Base-by-base conservation (phyloP, 2,797 vertebrate species). In the Amazona finschi region DNA sequence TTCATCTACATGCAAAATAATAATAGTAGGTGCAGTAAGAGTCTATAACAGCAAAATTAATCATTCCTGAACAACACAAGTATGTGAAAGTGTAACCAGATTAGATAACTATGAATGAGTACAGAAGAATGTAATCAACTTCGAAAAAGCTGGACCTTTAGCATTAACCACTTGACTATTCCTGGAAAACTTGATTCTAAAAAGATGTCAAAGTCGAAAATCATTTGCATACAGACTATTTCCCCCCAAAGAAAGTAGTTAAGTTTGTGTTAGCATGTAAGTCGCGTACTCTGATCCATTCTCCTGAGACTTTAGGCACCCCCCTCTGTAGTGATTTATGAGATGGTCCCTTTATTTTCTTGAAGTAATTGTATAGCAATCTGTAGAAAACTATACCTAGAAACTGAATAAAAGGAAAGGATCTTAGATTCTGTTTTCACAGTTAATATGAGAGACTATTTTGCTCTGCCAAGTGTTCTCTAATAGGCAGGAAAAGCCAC, bases 161-260 rank as follows among this genome's bases (percentile, higher is more conserved):
- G 17, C 4, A 1, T 44, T 39, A 69, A 57, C 15, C 8, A 2
- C 6, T n/a, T 62, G 38, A 21, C 30, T 39, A 6, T 44, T 57
- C 24, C 33, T 39, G 15, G 15, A 57, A 6, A 12, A 9, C 10
- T 38, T 46, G n/a, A 33, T 30, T 70, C 14, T n/a, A 70, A 70
- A 74, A 70, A 57, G 25, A 58, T 43, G 27, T 28, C 25, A 85
- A 49, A 49, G 33, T 61, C 43, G 36, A 43, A 25, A 41, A 50
- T 20, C 5, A 41, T 71, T 76, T 77, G 47, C 39, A 65, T 72
- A 28, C 7, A 30, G 33, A 43, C 9, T 44, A 5, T 36, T 36
- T 44, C 4, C 17, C 6, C 20, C 27, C 3, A 0, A 4, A 38
- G 12, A 47, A 33, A 38, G 52, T 19, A 3, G 2, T 55, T 91